These are phyloP conservation scores for Crotalus helleri DNA, from an alignment of 2,113 vertebrate species.

Conservation along the genomic window DNA sequence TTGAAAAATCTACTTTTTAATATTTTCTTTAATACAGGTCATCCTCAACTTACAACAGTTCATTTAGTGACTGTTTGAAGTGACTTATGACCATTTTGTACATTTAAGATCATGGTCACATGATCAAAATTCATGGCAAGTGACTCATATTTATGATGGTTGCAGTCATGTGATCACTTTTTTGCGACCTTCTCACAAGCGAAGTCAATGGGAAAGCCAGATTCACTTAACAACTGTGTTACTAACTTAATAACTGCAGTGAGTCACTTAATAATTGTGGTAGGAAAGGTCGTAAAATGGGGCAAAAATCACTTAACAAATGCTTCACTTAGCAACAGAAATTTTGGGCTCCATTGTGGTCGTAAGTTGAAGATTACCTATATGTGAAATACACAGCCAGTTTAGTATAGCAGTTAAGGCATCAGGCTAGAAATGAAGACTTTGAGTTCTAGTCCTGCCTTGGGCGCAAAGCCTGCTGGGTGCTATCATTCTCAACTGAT, in stretches of 20 bases:
- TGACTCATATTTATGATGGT: neutral
- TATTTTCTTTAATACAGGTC: neutral
- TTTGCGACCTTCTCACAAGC: neutral
- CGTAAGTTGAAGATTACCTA: neutral
- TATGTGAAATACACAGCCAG: neutral
- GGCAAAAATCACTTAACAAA: neutral
- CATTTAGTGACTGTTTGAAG: neutral
- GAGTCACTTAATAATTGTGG: neutral
- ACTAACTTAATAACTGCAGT: neutral
- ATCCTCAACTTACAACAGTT: neutral
- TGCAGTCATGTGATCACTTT: neutral
- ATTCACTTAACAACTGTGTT: neutral
- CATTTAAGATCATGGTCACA: neutral
- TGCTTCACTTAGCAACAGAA: neutral
- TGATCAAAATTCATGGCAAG: neutral
- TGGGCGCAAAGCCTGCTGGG: neutral
- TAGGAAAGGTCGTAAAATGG: neutral
- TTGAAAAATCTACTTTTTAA: neutral
- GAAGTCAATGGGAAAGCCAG: neutral
- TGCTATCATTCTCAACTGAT: neutral
- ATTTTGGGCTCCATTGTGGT: neutral
- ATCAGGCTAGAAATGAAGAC: neutral
- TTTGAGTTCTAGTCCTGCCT: neutral
- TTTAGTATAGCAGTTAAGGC: neutral
- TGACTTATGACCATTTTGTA: neutral